phyloP scores from a whole-genome alignment of 2,797 vertebrate species.

The Pogoniulus pusillus region DNA sequence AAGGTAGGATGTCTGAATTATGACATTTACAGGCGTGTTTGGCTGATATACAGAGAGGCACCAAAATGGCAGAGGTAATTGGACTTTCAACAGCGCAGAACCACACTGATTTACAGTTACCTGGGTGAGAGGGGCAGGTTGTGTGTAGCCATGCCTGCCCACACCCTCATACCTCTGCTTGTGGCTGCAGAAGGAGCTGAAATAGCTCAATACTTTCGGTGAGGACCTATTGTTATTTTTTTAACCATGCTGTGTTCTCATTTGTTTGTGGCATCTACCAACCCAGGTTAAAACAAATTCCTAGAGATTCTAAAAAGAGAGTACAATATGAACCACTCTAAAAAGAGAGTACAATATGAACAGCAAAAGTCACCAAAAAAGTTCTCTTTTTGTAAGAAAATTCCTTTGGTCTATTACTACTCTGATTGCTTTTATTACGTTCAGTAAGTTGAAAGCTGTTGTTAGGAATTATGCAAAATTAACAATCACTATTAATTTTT shows the following conservation, averaged over 20 bases:
- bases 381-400: background rate
- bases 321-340: background rate
- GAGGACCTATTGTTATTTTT: background rate
- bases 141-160: background rate
- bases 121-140: background rate
- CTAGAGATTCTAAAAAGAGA: background rate
- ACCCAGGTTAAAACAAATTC: background rate
- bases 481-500: no score
- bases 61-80: background rate
- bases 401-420: background rate
- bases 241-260: rapidly evolving
- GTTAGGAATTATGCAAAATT: no score
- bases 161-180: background rate
- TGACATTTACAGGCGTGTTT: background rate
- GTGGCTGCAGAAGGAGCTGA: background rate
- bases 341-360: background rate
- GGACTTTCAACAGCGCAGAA: background rate
- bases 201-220: background rate
- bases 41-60: background rate
- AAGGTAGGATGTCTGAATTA: background rate
- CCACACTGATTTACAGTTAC: background rate
- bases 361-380: background rate
- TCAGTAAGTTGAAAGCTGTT: background rate
- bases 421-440: background rate
- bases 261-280: background rate